phyloP scores from a whole-genome alignment of 2,113 vertebrate genomes.

The Nipponia nippon region DNA sequence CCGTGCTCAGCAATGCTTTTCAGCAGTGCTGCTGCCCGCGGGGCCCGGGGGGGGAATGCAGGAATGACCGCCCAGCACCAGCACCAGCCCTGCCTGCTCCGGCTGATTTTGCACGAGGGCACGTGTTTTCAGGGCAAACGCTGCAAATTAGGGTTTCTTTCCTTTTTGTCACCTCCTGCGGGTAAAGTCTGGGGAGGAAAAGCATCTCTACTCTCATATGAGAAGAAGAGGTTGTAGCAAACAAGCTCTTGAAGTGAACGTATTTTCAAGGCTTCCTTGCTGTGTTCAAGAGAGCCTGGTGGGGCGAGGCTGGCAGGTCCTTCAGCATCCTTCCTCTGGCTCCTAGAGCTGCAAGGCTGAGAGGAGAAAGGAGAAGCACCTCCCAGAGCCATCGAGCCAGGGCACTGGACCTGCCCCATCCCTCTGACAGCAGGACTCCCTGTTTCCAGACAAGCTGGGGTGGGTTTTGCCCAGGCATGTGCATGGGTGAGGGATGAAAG shows the following conservation, averaged over 20 bases:
- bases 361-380: neutral
- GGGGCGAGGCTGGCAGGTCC: neutral
- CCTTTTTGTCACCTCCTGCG: neutral
- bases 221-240: neutral
- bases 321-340: neutral
- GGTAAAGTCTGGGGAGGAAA: neutral
- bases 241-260: neutral
- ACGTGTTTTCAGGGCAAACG: neutral
- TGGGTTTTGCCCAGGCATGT: neutral
- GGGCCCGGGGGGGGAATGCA: accelerated
- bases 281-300: neutral
- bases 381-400: neutral
- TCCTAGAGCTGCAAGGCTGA: neutral
- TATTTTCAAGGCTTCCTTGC: neutral
- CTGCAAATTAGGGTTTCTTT: neutral
- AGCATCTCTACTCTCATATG: neutral
- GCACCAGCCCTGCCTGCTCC: neutral
- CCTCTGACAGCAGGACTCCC: neutral
- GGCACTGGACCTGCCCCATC: too few relatives aligned
- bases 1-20: neutral
- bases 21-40: neutral
- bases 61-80: neutral
- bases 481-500: neutral
- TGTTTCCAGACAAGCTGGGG: neutral
- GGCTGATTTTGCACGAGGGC: neutral